Conservation (phyloP, 1,140 invertebrate species). For the Heliconius nattereri region DNA sequence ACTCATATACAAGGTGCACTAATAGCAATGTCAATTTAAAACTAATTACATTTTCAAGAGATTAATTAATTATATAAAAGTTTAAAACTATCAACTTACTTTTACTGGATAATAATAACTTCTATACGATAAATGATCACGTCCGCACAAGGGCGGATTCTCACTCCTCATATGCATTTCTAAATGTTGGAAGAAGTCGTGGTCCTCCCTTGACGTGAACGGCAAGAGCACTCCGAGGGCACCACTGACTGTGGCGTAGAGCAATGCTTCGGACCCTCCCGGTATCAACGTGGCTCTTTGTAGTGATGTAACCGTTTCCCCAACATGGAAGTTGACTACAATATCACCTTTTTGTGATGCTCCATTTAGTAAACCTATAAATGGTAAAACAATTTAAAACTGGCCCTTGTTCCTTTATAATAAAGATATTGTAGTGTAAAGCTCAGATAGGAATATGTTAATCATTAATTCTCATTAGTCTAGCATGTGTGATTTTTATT, state of each 20-base stretch:
- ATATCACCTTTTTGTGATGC: conserved; percentile 99
- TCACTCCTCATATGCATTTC: conserved; percentile 99
- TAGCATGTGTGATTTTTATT: conserved; percentile 75
- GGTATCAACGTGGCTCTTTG: conserved; percentile 98
- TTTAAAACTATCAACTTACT: conserved; percentile 76
- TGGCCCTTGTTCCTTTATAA: too few species aligned
- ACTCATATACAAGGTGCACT: background rate
- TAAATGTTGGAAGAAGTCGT: conserved; percentile 99
- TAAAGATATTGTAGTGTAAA: background rate
- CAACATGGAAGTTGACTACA: conserved; percentile 96
- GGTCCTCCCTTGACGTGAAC: conserved; percentile 98
- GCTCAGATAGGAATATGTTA: conserved; percentile 62
- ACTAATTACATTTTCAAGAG: too few species aligned
- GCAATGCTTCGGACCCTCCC: conserved; percentile 96
- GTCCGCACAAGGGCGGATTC: conserved; percentile 96
- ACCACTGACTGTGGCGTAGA: conserved; percentile 98
- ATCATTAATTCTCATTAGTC: conserved; percentile 79
- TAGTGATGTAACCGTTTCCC: conserved; percentile 94
- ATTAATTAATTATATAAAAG: background rate
- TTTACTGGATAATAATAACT: conserved; percentile 99
- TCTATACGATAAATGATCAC: conserved; percentile 98
- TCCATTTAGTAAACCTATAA: conserved; percentile 91
- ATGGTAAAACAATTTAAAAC: too few species aligned
- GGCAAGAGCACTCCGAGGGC: conserved; percentile 97
- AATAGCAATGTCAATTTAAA: background rate